Evolutionary conservation across 1,140 invertebrate genomes (phyloP), one percentile per base, ranked within the genome.

Genomic region (Chironomus striatipennis): DNA sequence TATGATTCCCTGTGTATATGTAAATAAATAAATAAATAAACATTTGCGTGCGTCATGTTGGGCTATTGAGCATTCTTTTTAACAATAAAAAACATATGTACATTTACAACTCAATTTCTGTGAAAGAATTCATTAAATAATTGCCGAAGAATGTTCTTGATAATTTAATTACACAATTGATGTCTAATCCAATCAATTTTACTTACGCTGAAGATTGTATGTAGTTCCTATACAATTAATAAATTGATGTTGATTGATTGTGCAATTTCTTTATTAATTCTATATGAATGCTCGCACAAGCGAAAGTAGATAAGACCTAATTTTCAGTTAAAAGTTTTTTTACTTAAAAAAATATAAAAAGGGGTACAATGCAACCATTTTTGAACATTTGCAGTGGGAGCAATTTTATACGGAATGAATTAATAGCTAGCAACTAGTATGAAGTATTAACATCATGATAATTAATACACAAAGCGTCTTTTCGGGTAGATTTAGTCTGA

Each of bases 161-260:
- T 57, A n/a, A 57, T 57, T 57, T 57, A 57, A 57, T 57, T 57
- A 57, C 47, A 57, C 47, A 57, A 57, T 57, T 57, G 47, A 57
- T 5, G 47, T 57, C 47, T 57, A 57, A 57, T 57, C 47, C 47
- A 57, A 57, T 57, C n/a, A 57, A 15, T 57, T 57, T 57, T n/a
- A 5, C 8, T 57, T 12, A n/a, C 5, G 12, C 47, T 57, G 10
- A n/a, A 57, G n/a, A 5, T 57, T 15, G 8, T 57, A 12, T 57
- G 12, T 57, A n/a, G 9, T 15, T 57, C 47, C 12, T 12, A 12
- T n/a, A n/a, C n/a, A n/a, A 57, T 57, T 57, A 57, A 57, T 57
- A 57, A 57, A 57, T 57, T 57, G 47, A 57, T 15, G 47, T 10
- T 57, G 47, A 57, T 57, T 57, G 47, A 57, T 57, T 57, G 12